A percentile compares a stretch with the other conserved stretches of the same genome.
phyloP scores from a whole-genome alignment of 2,888 invertebrate genomes.

The Drosophila glabriapex region DNA sequence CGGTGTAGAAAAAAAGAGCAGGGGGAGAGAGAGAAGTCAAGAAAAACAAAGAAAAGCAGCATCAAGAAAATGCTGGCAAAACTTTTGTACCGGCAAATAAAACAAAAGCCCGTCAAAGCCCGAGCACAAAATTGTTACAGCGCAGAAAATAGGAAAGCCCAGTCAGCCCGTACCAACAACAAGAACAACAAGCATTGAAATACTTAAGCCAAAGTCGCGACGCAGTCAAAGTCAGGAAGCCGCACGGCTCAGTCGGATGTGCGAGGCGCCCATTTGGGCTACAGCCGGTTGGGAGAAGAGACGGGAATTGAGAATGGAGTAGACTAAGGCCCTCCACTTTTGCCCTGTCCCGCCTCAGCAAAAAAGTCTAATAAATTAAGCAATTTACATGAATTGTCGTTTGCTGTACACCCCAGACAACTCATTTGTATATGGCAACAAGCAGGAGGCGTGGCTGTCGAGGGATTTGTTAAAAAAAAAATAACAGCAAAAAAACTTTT shows the following conservation, averaged over 20 bases:
- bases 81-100: conserved; percentile 69
- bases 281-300: conserved; percentile 5
- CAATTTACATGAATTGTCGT: conserved; percentile 82
- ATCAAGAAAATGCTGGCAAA: conserved; percentile 57
- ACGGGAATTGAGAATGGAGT: background rate
- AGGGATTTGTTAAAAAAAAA: conserved; percentile 54
- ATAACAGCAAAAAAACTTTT: conserved; percentile 48
- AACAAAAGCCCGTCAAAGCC: conserved; percentile 74
- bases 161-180: conserved; percentile 28
- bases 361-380: conserved; percentile 82
- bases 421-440: conserved; percentile 72
- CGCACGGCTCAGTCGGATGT: conserved; percentile 56
- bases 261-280: conserved; percentile 46
- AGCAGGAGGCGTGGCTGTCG: conserved; percentile 48
- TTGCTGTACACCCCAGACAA: conserved; percentile 66
- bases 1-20: conserved; percentile 1
- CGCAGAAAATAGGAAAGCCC: conserved; percentile 60
- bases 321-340: background rate
- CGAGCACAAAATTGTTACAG: conserved; percentile 65
- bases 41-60: conserved; percentile 33
- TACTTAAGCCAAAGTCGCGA: conserved; percentile 79
- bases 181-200: conserved; percentile 50
- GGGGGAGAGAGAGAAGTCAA: background rate
- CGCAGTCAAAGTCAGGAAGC: conserved; percentile 79
- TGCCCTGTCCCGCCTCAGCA: conserved; percentile 14